Base-by-base conservation (phyloP, 1,140 invertebrate species). In the Drosophila serrata region DNA sequence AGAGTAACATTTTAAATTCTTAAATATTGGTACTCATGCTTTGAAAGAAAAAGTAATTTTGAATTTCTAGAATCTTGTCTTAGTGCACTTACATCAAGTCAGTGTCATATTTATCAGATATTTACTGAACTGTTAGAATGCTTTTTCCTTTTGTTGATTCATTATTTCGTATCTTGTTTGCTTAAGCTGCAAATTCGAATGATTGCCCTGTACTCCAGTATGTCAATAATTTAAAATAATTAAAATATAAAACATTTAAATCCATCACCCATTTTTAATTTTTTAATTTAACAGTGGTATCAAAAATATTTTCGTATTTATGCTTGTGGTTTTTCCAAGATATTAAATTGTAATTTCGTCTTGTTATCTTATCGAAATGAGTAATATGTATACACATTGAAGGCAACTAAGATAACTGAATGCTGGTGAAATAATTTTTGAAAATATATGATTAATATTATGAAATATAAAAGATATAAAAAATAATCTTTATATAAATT, bases 281-380 rank as follows among this genome's bases (percentile, higher is more conserved):
- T 17, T 5, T 35, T 12, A 8, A 4, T 27, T 19, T 35, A 13
- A 29, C 37, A 19, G n/a, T 22, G 3, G 6, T 40, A 37, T n/a
- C n/a, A 59, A 27, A 51, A 51, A 55, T 17, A 29, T 6, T 19
- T 27, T n/a, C 5, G 22, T 27, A 13, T 37, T 4, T 33, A 17
- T 9, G 11, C 8, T 29, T 27, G 39, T 24, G 12, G 15, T 31
- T 39, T 15, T 13, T 24, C n/a, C 31, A 57, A 37, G 24, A 62
- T 17, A 29, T 13, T 31, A 4, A 9, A 39, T 24, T 7, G 6
- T 39, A 61, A 62, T 62, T n/a, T 17, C 0, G 35, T 11, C n/a
- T 51, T 15, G 17, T 40, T n/a, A 65, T 68, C 65, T 68, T 68
- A 68, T 68, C 64, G 40, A 42, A 43, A 51, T 68, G 61, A 64